These are phyloP conservation scores for Telmatherina bonti DNA, from an alignment of 2,797 vertebrate genomes.

Conservation along the genomic window DNA sequence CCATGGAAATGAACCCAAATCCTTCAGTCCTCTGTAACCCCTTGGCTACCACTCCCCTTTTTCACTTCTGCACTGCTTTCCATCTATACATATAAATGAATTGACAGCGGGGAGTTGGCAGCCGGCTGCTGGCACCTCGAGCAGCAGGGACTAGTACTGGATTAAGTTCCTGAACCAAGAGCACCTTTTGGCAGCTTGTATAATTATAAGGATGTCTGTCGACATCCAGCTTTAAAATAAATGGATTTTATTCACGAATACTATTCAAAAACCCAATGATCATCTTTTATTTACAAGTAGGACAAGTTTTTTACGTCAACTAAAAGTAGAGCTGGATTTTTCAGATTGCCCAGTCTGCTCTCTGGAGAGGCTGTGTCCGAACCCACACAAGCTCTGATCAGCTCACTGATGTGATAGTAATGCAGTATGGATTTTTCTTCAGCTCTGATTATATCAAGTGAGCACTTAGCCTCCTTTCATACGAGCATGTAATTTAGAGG, in stretches of 20 bases:
- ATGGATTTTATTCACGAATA: neutral
- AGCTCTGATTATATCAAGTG: conserved; percentile 46
- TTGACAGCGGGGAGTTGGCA: neutral
- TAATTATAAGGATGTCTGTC: neutral
- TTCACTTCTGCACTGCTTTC: neutral
- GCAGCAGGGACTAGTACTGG: neutral
- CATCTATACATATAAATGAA: neutral
- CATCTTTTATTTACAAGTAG: neutral
- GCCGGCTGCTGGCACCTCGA: neutral
- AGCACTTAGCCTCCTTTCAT: conserved; percentile 27
- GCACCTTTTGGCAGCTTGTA: neutral
- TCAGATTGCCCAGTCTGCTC: neutral
- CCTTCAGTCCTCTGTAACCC: no score
- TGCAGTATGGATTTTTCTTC: conserved; percentile 68
- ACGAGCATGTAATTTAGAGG: conserved; percentile 3
- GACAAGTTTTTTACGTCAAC: neutral
- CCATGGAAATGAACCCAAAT: no score
- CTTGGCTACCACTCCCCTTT: neutral
- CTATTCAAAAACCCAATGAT: neutral
- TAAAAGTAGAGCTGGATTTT: neutral
- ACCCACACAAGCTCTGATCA: conserved; percentile 25
- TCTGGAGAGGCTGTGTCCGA: conserved; percentile 10
- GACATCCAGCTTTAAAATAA: neutral
- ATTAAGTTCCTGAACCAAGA: neutral
- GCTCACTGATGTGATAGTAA: conserved; percentile 59